Evolutionary conservation across 2,113 vertebrate species (phyloP), one percentile per base, ranked within the genome.

Genomic region (Fulica atra): DNA sequence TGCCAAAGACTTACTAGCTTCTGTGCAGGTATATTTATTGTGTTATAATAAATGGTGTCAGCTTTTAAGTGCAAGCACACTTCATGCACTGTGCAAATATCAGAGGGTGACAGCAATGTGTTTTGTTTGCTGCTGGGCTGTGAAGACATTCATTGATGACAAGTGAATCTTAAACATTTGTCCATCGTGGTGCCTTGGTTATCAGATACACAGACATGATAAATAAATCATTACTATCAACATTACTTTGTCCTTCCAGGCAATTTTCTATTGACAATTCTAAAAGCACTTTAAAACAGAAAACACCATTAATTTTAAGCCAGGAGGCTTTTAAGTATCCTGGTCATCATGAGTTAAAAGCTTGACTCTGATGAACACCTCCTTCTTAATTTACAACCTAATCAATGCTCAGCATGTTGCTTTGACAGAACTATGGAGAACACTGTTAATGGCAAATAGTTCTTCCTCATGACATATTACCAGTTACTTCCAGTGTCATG

Each of bases 351-450:
- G 2, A 77, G 23, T 23, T 56, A 59, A 65, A 77, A 18, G 5
- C 12, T 65, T 64, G 16, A 61, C 2, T 76, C 25, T 4, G 4
- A 9, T 9, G 2, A 65, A 76, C 35, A 18, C 11, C 10, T 92
- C 59, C 23, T 35, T 66, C 53, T 60, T 68, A 68, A 76, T 65
- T 74, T n/a, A 65, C 26, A 90, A 1, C 26, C 1, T 44, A 50
- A 2, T 3, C 50, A 54, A 2, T 3, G 4, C 7, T 35, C 31
- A 29, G 6, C 2, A 9, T 6, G 21, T 7, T 70, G n/a, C 10
- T 76, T 38, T 26, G 50, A 50, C 35, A 92, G 69, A 81, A 70
- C 10, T 51, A 51, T 12, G 54, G 16, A 56, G 35, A 57, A 53
- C 4, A 48, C 9, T 14, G 6, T 18, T 42, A n/a, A 35, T 10